phyloP scores from a whole-genome alignment of 2,888 invertebrate genomes.

The Byasa hedistus region DNA sequence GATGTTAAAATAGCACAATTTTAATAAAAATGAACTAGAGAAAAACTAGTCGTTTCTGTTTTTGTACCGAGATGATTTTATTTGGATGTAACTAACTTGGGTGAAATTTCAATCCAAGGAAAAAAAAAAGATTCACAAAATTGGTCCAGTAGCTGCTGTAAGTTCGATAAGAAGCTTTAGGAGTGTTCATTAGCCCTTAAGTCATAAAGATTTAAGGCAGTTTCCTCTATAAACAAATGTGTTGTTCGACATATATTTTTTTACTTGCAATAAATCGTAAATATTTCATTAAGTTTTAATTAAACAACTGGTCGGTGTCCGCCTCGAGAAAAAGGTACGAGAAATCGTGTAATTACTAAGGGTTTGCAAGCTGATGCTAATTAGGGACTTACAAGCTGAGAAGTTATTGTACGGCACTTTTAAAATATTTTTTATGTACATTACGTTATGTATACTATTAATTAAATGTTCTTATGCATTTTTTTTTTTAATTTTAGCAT shows the following conservation, averaged over 20 bases:
- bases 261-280: not conserved
- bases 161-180: too few relatives aligned
- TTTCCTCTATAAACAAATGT: not conserved
- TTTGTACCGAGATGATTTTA: not conserved
- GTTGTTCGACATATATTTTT: not conserved
- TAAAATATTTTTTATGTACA: not conserved
- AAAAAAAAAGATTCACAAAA: too few relatives aligned
- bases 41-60: not conserved
- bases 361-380: slow-evolving; percentile 6
- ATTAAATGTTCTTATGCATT: too few relatives aligned
- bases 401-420: not conserved
- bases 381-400: not conserved
- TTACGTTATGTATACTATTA: too few relatives aligned
- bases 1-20: too few relatives aligned
- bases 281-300: not conserved
- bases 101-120: too few relatives aligned
- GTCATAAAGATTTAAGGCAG: not conserved
- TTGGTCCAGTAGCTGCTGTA: too few relatives aligned
- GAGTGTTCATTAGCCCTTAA: too few relatives aligned
- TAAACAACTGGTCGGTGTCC: not conserved
- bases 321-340: not conserved
- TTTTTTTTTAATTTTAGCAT: too few relatives aligned
- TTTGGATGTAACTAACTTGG: too few relatives aligned
- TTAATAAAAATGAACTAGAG: not conserved
- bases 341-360: not conserved